Evolutionary conservation across 2,113 vertebrate species (phyloP).

Genomic region (Callaeas wilsoni): DNA sequence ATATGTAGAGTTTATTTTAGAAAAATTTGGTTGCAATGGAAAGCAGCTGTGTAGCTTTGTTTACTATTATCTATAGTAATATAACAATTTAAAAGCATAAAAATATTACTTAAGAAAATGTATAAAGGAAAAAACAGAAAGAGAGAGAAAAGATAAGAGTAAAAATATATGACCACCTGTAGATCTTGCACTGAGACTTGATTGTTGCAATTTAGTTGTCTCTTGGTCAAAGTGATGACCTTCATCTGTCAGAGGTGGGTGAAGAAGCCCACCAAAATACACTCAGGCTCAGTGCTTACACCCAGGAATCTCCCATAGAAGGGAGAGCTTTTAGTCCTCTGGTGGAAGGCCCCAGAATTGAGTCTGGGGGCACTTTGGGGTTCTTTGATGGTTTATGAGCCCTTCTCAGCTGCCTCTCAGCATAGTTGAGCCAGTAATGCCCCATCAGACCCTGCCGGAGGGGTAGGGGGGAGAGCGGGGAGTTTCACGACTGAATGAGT

Average conservation of each 20-base stretch:
- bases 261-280: background rate
- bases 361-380: background rate
- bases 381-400: background rate
- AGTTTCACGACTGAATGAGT: background rate
- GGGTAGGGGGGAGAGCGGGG: fast-evolving
- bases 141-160: background rate
- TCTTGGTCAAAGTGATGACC: background rate
- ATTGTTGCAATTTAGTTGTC: background rate
- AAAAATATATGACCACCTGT: background rate
- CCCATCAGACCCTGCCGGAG: background rate
- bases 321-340: background rate
- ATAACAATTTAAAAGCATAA: background rate
- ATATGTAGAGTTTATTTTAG: background rate
- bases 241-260: background rate
- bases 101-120: background rate
- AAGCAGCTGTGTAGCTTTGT: background rate
- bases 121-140: background rate
- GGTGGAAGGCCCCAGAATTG: background rate
- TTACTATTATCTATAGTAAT: background rate
- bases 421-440: background rate
- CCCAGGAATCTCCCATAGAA: background rate
- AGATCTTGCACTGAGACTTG: background rate
- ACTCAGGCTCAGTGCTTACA: background rate
- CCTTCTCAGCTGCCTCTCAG: background rate
- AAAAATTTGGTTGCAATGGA: background rate